A percentile compares a stretch with the other conserved stretches of the same genome.
phyloP scores from a whole-genome alignment of 2,797 vertebrate species.

The Chloroceryle amazona region DNA sequence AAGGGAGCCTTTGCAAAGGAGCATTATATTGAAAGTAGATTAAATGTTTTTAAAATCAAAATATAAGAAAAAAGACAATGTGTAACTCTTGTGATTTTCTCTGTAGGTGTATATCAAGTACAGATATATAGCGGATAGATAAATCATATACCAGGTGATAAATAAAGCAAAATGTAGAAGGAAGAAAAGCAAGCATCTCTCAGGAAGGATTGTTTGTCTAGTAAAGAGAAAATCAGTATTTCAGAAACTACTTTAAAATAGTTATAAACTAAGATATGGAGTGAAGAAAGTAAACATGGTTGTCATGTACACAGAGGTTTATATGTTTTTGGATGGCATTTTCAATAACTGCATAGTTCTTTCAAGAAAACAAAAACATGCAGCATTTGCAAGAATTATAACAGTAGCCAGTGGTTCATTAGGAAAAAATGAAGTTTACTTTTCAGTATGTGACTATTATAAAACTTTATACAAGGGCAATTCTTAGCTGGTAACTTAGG shows the following conservation, averaged over 20 bases:
- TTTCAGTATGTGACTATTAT: not conserved
- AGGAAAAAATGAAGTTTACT: not conserved
- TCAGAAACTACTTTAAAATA: not conserved
- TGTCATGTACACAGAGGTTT: not conserved
- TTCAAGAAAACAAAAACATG: not conserved
- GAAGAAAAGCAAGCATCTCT: not conserved
- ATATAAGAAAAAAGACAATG: not conserved
- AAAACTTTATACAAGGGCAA: not conserved
- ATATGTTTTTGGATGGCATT: not conserved
- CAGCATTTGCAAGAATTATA: not conserved
- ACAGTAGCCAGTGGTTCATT: not conserved
- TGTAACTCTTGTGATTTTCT: not conserved
- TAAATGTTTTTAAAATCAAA: not conserved
- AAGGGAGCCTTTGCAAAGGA: slow-evolving; percentile 6
- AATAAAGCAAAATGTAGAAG: not conserved
- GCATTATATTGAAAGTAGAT: not conserved
- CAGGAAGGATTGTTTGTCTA: not conserved
- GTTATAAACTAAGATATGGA: not conserved
- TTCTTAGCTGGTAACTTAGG: not conserved
- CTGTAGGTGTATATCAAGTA: not conserved
- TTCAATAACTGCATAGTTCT: not conserved
- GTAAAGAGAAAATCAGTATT: not conserved
- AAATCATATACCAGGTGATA: not conserved
- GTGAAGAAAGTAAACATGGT: not conserved
- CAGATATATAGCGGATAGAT: not conserved